phyloP scores from a whole-genome alignment of 2,113 vertebrate genomes.

The Myotis lucifugus region DNA sequence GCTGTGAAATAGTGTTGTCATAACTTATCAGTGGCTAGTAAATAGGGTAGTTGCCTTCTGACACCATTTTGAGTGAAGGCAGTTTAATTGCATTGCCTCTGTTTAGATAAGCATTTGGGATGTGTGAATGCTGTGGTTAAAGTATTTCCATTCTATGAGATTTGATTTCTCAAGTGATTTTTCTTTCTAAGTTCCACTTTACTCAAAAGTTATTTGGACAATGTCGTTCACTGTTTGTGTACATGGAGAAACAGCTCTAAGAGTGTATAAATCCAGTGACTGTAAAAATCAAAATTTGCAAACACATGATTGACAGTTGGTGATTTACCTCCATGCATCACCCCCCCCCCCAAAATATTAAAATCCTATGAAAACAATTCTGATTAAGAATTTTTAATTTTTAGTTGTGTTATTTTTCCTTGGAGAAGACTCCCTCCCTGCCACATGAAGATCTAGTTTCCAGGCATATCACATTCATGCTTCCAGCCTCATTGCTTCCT shows the following conservation, averaged over 20 bases:
- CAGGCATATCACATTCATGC: neutral
- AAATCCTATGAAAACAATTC: slow-evolving; percentile 58
- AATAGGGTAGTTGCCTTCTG: slow-evolving; percentile 65
- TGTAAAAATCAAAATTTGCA: neutral
- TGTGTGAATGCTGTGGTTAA: slow-evolving; percentile 71
- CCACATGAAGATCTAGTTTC: slow-evolving; percentile 54
- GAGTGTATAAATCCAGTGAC: slow-evolving; percentile 45
- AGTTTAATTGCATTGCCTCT: slow-evolving; percentile 68
- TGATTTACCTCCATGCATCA: neutral
- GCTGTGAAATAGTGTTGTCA: slow-evolving; percentile 69
- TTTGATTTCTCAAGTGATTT: slow-evolving; percentile 75
- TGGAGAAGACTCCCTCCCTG: slow-evolving; percentile 48
- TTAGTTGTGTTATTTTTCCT: slow-evolving; percentile 74
- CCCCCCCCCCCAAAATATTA: rapidly evolving
- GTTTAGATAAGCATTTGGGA: slow-evolving; percentile 74
- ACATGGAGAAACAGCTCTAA: slow-evolving; percentile 63
- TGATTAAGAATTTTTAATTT: slow-evolving; percentile 63
- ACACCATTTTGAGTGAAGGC: slow-evolving; percentile 76
- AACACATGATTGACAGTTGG: neutral
- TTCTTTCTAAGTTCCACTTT: slow-evolving; percentile 71
- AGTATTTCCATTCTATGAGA: slow-evolving; percentile 73
- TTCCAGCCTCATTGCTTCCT: slow-evolving; percentile 61
- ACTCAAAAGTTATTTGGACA: slow-evolving; percentile 76
- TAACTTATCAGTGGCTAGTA: slow-evolving; percentile 60
- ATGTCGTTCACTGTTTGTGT: slow-evolving; percentile 65